Percentiles rank a stretch among this genome's conserved stretches.
Conservation (phyloP, 2,797 vertebrate species). For the Danio aesculapii region DNA sequence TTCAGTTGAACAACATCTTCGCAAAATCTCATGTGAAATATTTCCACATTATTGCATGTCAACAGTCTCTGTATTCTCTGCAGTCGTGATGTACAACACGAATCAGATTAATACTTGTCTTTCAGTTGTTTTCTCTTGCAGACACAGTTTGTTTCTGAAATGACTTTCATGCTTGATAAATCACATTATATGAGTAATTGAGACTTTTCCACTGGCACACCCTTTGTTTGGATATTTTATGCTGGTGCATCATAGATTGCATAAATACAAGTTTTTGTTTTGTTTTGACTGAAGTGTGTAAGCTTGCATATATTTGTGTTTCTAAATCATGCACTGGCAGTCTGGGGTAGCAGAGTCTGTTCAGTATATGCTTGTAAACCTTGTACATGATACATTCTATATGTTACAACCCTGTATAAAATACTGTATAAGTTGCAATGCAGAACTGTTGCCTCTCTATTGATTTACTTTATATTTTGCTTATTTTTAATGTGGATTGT, state of each 20-base stretch:
- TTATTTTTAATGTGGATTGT: no score
- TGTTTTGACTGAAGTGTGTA: neutral
- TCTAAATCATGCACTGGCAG: neutral
- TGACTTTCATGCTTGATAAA: slow-evolving; percentile 33
- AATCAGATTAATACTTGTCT: slow-evolving; percentile 16
- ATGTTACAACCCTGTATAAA: neutral
- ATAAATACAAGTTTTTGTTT: neutral
- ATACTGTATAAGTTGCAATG: no score
- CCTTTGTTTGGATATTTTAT: neutral
- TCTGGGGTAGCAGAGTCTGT: neutral
- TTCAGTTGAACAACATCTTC: neutral
- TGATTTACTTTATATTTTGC: no score
- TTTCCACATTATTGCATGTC: slow-evolving; percentile 5
- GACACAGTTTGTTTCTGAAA: slow-evolving; percentile 12
- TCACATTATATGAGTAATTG: neutral
- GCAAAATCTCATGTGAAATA: neutral
- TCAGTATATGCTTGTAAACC: neutral
- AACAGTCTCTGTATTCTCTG: slow-evolving; percentile 4
- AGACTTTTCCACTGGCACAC: slow-evolving; percentile 1
- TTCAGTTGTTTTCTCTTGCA: slow-evolving; percentile 15
- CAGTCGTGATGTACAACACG: neutral
- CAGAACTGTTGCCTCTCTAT: neutral
- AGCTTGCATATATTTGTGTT: slow-evolving; percentile 2
- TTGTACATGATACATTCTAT: neutral
- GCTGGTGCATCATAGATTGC: neutral